Conservation (phyloP, 2,888 invertebrate species). For the Chloroclysta siterata region DNA sequence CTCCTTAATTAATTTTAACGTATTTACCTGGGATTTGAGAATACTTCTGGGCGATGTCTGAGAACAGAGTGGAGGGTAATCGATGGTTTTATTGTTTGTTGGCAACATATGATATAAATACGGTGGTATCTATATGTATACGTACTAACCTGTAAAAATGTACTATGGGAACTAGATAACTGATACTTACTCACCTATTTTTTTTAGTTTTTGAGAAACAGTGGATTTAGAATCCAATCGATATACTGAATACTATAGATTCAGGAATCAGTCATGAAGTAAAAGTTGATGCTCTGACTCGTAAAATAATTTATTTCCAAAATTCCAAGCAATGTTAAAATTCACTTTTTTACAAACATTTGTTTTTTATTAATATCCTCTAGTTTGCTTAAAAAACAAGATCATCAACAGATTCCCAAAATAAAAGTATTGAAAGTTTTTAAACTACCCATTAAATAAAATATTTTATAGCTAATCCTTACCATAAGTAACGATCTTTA, state of each 20-base stretch:
- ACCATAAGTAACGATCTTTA: constrained; percentile 62
- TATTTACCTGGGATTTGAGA: constrained; percentile 64
- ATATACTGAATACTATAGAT: too few relatives aligned
- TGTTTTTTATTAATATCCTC: too few relatives aligned
- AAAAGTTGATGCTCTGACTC: too few relatives aligned
- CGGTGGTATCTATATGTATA: neutral
- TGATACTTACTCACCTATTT: too few relatives aligned
- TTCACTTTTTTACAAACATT: too few relatives aligned
- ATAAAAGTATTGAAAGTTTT: neutral
- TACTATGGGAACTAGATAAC: too few relatives aligned
- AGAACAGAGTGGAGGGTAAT: constrained; percentile 19
- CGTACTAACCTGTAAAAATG: too few relatives aligned
- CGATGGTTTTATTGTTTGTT: constrained; percentile 13
- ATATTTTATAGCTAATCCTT: constrained; percentile 59
- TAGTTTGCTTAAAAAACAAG: neutral
- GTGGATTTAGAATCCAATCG: too few relatives aligned
- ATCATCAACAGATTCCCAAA: neutral
- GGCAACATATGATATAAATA: neutral
- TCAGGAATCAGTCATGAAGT: too few relatives aligned
- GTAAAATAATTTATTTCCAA: too few relatives aligned
- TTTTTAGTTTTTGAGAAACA: too few relatives aligned
- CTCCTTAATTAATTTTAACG: constrained; percentile 81
- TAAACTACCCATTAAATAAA: constrained; percentile 4
- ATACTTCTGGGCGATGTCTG: constrained; percentile 25
- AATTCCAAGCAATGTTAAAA: too few relatives aligned